A percentile compares a stretch with the other conserved stretches of the same genome.
These are phyloP conservation scores for Timema cristinae DNA, from an alignment of 2,888 invertebrate genomes.

Conservation along the genomic window DNA sequence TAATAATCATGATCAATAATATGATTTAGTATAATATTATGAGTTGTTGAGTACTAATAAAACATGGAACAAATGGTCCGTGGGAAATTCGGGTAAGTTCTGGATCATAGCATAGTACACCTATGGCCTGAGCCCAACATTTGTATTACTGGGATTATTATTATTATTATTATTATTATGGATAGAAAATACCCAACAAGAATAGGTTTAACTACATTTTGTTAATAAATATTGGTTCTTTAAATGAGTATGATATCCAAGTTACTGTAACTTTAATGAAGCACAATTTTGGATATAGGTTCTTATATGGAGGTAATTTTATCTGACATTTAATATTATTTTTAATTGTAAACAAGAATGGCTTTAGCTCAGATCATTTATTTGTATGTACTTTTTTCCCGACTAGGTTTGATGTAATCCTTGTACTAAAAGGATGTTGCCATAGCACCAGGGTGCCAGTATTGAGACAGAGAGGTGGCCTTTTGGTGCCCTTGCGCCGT, in stretches of 20 bases:
- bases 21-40: background rate
- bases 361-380: too few species aligned
- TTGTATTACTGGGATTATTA: background rate
- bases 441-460: background rate
- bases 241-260: too few species aligned
- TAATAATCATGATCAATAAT: background rate
- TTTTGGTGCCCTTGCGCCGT: slow-evolving; percentile 10
- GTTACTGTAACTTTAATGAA: too few species aligned
- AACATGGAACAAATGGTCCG: slow-evolving; percentile 43
- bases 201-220: too few species aligned
- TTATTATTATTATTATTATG: background rate
- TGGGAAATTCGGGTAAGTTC: slow-evolving; percentile 43
- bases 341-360: too few species aligned
- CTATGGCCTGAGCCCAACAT: background rate
- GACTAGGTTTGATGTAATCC: slow-evolving; percentile 12
- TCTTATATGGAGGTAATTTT: background rate
- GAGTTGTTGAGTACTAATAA: background rate
- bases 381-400: background rate
- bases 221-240: too few species aligned
- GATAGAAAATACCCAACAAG: too few species aligned
- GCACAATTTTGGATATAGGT: background rate
- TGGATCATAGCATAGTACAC: too few species aligned
- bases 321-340: background rate
- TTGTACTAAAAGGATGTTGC: slow-evolving; percentile 5
- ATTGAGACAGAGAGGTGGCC: background rate